A percentile compares a stretch with the other conserved stretches of the same genome.
Evolutionary conservation across 2,888 invertebrate species (phyloP).

Genomic region (Artemia sp.): DNA sequence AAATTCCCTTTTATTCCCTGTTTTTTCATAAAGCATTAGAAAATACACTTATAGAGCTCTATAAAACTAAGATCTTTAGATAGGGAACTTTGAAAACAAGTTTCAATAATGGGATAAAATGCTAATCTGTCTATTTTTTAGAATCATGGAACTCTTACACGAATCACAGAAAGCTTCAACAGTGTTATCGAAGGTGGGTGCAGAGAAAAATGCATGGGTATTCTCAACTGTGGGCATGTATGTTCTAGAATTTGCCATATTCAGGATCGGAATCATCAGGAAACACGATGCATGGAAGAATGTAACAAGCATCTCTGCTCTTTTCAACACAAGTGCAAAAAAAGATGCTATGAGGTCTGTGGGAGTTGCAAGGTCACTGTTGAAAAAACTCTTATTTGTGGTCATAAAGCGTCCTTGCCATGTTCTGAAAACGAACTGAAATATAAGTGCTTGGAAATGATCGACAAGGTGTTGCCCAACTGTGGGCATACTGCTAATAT

Average conservation of each 20-base stretch:
- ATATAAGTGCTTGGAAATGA: constrained; percentile 33
- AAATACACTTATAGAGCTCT: no score
- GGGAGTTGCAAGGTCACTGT: constrained; percentile 26
- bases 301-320: constrained; percentile 21
- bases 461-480: constrained; percentile 33
- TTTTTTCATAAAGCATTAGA: no score
- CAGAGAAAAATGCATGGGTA: constrained; percentile 27
- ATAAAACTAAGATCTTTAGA: no score
- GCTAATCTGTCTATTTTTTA: background rate
- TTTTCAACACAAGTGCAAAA: constrained; percentile 24
- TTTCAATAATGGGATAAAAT: no score
- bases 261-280: constrained; percentile 27
- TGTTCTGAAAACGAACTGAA: constrained; percentile 24
- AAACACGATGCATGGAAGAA: constrained; percentile 24
- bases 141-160: background rate
- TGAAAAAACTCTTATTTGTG: constrained; percentile 25
- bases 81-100: no score
- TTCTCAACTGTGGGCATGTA: constrained; percentile 31
- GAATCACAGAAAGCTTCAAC: constrained; percentile 25
- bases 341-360: constrained; percentile 28
- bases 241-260: constrained; percentile 30
- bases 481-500: constrained; percentile 38
- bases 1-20: no score
- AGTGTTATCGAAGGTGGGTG: constrained; percentile 32
- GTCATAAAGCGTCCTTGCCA: constrained; percentile 25